Percentiles rank a stretch among this genome's conserved stretches.
Evolutionary conservation across 2,113 vertebrate genomes (phyloP).

Genomic region (Pelobates fuscus): DNA sequence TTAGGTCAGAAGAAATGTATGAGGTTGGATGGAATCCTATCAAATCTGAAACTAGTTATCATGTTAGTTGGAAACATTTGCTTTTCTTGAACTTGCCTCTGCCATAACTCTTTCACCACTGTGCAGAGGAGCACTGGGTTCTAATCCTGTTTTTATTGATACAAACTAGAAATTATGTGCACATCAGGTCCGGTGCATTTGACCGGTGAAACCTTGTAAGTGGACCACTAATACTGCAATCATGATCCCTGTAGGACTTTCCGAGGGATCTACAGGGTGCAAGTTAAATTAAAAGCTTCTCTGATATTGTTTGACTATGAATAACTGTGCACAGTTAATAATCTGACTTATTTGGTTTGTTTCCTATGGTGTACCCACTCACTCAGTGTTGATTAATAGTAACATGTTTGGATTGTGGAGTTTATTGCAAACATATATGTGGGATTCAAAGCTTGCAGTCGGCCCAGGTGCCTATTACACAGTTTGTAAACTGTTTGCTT

Average conservation of each 20-base stretch:
- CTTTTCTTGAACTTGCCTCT: background rate
- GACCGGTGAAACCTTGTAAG: conserved; percentile 3
- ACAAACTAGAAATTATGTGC: too few species aligned
- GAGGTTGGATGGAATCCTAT: conserved; percentile 6
- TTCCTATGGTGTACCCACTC: background rate
- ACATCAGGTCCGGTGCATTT: too few species aligned
- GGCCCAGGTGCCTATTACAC: background rate
- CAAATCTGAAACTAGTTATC: conserved; percentile 16
- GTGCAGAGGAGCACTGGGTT: background rate
- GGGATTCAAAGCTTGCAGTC: background rate
- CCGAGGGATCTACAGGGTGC: background rate
- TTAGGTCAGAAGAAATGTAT: background rate
- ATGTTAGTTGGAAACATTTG: conserved; percentile 24
- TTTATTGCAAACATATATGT: conserved; percentile 1
- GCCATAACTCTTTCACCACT: conserved; percentile 5
- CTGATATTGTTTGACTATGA: background rate
- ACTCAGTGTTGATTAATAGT: background rate
- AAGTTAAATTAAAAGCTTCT: background rate
- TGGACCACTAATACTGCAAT: conserved; percentile 1
- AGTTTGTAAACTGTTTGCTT: background rate
- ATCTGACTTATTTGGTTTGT: background rate
- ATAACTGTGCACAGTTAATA: background rate
- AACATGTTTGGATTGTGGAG: background rate
- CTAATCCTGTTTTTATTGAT: background rate
- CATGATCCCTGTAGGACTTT: background rate